phyloP scores from a whole-genome alignment of 2,888 invertebrate species.

The Neocrepidodera transversa region DNA sequence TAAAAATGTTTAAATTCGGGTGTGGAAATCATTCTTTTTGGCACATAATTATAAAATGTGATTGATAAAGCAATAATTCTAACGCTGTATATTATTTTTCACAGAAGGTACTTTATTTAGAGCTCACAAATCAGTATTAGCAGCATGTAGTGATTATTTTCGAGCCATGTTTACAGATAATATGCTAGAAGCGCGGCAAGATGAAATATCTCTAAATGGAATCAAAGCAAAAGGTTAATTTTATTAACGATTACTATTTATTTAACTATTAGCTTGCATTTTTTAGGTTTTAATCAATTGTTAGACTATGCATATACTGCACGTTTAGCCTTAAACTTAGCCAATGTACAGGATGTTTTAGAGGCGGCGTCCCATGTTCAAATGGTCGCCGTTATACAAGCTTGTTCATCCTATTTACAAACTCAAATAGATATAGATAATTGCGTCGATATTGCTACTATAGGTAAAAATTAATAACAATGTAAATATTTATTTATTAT shows the following conservation, averaged over 20 bases:
- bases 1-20: background rate
- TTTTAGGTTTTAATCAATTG: constrained; percentile 64
- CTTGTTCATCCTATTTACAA: constrained; percentile 71
- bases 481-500: background rate
- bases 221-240: constrained; percentile 65
- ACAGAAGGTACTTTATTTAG: constrained; percentile 66
- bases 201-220: constrained; percentile 71
- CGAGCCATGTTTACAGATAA: constrained; percentile 78
- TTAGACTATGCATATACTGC: constrained; percentile 76
- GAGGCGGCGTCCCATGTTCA: constrained; percentile 74
- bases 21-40: no score
- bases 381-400: constrained; percentile 69
- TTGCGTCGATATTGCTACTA: constrained; percentile 73
- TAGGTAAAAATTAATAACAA: constrained; percentile 49
- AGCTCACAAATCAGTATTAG: constrained; percentile 74
- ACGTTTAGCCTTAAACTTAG: constrained; percentile 66
- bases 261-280: background rate
- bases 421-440: constrained; percentile 74
- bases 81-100: constrained; percentile 19
- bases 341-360: constrained; percentile 70
- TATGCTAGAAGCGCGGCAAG: constrained; percentile 71
- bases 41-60: no score
- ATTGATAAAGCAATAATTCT: no score
- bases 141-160: constrained; percentile 78
- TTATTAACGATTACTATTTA: background rate